phyloP scores from a whole-genome alignment of 2,113 vertebrate species.

The Gavialis gangeticus region DNA sequence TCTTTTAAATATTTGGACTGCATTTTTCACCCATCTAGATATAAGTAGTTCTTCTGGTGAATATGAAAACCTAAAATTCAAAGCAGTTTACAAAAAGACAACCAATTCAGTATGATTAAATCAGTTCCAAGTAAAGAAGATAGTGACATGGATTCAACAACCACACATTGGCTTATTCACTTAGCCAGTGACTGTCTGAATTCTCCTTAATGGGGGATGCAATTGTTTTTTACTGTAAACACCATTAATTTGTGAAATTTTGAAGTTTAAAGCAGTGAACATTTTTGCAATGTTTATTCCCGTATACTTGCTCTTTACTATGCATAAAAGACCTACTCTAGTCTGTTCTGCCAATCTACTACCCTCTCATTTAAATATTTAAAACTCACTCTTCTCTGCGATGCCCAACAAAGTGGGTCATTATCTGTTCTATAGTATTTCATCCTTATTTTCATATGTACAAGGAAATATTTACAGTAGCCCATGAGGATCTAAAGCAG shows the following conservation, averaged over 20 bases:
- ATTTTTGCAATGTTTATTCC: not conserved
- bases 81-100: not conserved
- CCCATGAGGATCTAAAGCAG: not conserved
- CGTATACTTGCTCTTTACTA: not conserved
- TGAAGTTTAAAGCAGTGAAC: not conserved
- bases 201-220: not conserved
- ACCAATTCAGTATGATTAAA: not conserved
- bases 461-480: not conserved
- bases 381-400: not conserved
- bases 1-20: not conserved
- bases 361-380: not conserved
- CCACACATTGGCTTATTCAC: not conserved
- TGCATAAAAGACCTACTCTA: not conserved
- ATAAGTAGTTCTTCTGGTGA: not conserved
- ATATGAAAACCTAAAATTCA: not conserved
- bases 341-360: too few species aligned
- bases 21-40: not conserved
- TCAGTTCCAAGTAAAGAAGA: not conserved
- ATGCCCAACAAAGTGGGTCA: not conserved
- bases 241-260: not conserved
- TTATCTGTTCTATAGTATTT: not conserved
- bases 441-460: not conserved
- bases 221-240: not conserved
- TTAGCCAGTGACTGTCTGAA: not conserved
- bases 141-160: not conserved